Evolutionary conservation across 2,113 vertebrate genomes (phyloP).

Genomic region (Calidris pygmaea): DNA sequence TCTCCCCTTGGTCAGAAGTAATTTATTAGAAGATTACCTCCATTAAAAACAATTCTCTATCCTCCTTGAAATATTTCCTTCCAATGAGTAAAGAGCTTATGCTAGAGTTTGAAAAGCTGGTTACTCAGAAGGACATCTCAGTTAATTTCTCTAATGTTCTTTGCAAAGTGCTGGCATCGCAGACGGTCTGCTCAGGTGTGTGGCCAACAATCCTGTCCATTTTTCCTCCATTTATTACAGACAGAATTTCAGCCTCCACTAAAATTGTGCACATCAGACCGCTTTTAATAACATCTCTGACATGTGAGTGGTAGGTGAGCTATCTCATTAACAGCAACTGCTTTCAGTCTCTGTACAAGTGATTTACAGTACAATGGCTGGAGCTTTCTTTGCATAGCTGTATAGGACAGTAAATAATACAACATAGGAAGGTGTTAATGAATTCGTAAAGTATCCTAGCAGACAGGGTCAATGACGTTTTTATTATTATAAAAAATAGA

Average conservation of each 20-base stretch:
- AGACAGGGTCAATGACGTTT: conserved; percentile 26
- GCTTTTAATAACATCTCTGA: conserved; percentile 1
- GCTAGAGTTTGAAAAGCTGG: conserved; percentile 54
- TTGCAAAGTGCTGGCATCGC: conserved; percentile 9
- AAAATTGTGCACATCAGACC: background rate
- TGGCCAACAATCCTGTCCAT: background rate
- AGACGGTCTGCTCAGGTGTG: background rate
- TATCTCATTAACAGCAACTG: conserved; percentile 1
- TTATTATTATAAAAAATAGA: conserved; percentile 55
- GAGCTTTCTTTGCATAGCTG: background rate
- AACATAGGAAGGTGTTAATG: conserved; percentile 2
- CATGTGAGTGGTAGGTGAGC: background rate
- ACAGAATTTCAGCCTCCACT: conserved; percentile 17
- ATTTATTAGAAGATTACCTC: conserved; percentile 72
- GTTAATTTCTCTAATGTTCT: conserved; percentile 56
- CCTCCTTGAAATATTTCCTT: conserved; percentile 59
- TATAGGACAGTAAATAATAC: conserved; percentile 48
- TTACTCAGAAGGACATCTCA: conserved; percentile 52
- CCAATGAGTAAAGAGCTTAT: conserved; percentile 62
- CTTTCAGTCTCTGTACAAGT: background rate
- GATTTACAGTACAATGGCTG: conserved; percentile 15
- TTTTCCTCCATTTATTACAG: background rate
- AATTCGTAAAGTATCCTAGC: conserved; percentile 25
- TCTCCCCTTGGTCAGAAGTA: conserved; percentile 56
- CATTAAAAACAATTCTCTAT: conserved; percentile 69